Evolutionary conservation across 2,113 vertebrate genomes (phyloP).

Genomic region (Macheiramphus alcinus): DNA sequence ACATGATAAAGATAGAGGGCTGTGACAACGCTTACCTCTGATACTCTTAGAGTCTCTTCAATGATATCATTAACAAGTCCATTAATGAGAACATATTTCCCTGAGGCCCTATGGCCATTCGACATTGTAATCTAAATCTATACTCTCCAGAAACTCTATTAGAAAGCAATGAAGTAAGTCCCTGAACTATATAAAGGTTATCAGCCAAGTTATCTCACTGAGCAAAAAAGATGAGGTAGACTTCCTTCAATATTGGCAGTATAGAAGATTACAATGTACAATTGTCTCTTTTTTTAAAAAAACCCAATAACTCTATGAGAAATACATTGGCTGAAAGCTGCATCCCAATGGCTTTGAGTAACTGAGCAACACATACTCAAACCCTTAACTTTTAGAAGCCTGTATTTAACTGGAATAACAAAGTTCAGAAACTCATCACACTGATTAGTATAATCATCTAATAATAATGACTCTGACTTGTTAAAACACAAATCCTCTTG

Average conservation of each 20-base stretch:
- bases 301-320: neutral
- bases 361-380: neutral
- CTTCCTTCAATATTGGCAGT: neutral
- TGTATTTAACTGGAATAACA: neutral
- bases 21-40: conserved; percentile 42
- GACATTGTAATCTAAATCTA: neutral
- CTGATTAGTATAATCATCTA: neutral
- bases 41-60: conserved; percentile 15
- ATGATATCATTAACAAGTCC: conserved; percentile 51
- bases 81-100: conserved; percentile 55
- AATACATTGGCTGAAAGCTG: neutral
- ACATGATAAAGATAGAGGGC: conserved; percentile 1
- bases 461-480: neutral
- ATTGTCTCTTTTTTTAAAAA: neutral
- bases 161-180: conserved; percentile 33
- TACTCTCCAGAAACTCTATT: conserved; percentile 35
- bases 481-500: neutral
- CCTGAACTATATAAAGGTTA: conserved; percentile 27
- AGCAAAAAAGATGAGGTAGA: neutral
- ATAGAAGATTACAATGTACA: neutral
- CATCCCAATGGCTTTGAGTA: neutral
- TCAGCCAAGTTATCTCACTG: neutral
- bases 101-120: neutral
- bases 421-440: neutral
- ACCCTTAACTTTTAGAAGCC: neutral